Conservation (phyloP, 2,888 invertebrate genomes). For the Phlogophora meticulosa region DNA sequence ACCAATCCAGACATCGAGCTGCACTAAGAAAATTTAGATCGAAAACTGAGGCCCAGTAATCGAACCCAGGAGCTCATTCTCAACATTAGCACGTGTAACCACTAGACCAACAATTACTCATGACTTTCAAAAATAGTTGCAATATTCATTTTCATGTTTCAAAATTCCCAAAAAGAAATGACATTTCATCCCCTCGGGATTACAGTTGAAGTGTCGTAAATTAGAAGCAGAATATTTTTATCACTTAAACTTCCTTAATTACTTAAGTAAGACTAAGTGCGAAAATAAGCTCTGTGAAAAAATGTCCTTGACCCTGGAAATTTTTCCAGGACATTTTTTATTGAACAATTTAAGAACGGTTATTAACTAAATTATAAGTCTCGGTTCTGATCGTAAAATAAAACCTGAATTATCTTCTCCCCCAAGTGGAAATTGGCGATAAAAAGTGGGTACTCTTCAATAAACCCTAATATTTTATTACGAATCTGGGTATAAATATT, state of each 20-base stretch:
- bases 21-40: too few relatives aligned
- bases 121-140: too few relatives aligned
- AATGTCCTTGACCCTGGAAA: constrained; percentile 17
- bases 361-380: constrained; percentile 49
- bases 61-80: too few relatives aligned
- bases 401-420: constrained; percentile 56
- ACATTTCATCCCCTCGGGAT: neutral
- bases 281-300: constrained; percentile 13
- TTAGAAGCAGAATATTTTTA: constrained; percentile 14
- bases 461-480: constrained; percentile 58
- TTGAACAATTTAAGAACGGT: constrained; percentile 39
- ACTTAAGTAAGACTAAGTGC: constrained; percentile 1
- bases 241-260: constrained; percentile 21
- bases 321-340: constrained; percentile 42
- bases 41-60: too few relatives aligned
- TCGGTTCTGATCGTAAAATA: constrained; percentile 57
- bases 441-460: constrained; percentile 53
- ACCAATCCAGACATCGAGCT: too few relatives aligned
- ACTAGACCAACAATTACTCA: too few relatives aligned
- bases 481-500: constrained; percentile 48
- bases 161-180: neutral
- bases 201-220: neutral
- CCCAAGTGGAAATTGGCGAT: constrained; percentile 56
- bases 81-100: too few relatives aligned
- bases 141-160: too few relatives aligned